These are phyloP conservation scores for Hydriomena furcata DNA, from an alignment of 2,888 invertebrate genomes.

Conservation along the genomic window DNA sequence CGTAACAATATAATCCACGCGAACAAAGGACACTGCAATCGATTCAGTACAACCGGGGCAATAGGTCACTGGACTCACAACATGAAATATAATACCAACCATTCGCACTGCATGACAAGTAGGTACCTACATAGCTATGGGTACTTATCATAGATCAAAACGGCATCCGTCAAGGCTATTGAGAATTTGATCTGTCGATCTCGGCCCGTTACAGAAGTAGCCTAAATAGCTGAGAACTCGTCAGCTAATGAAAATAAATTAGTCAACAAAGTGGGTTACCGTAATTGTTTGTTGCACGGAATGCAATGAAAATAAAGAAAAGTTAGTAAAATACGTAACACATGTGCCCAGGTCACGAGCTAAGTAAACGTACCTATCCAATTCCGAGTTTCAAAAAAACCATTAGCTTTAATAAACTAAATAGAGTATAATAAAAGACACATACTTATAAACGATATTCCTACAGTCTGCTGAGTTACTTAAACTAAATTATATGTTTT, in stretches of 20 bases:
- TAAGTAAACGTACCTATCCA: too few relatives aligned
- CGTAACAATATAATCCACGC: constrained; percentile 22
- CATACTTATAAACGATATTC: too few relatives aligned
- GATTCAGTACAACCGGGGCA: constrained; percentile 61
- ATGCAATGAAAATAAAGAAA: background rate
- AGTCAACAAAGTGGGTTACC: background rate
- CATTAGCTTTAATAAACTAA: too few relatives aligned
- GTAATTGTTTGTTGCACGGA: constrained; percentile 12
- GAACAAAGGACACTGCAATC: constrained; percentile 55
- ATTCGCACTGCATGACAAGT: constrained; percentile 25
- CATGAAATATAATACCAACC: constrained; percentile 30
- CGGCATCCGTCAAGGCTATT: constrained; percentile 40
- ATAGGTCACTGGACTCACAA: constrained; percentile 49
- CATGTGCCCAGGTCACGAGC: too few relatives aligned
- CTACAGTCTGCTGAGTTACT: too few relatives aligned
- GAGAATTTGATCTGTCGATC: constrained; percentile 45
- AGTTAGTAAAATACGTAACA: too few relatives aligned
- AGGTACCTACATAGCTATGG: background rate
- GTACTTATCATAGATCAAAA: constrained; percentile 20
- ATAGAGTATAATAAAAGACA: too few relatives aligned
- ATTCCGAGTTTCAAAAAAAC: too few relatives aligned
- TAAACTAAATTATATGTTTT: too few relatives aligned
- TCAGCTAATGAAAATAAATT: constrained; percentile 24
- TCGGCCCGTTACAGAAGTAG: constrained; percentile 31
- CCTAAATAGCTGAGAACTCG: constrained; percentile 35